Evolutionary conservation across 2,888 invertebrate species (phyloP).

Genomic region (Eucera pruinosa): DNA sequence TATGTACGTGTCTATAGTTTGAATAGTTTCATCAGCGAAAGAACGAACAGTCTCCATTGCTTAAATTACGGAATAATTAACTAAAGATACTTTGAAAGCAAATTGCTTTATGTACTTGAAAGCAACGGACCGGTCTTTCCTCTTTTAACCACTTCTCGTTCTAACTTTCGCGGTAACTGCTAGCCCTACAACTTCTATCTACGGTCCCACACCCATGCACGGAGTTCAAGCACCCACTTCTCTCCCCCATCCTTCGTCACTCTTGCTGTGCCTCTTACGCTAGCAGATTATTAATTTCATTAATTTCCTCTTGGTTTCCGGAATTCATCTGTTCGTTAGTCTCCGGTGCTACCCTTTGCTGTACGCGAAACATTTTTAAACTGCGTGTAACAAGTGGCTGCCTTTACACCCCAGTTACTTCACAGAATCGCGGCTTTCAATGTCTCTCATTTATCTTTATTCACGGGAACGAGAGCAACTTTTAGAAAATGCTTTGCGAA

Average conservation of each 20-base stretch:
- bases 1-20: neutral
- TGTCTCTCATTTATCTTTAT: slow-evolving; percentile 14
- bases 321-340: slow-evolving; percentile 60
- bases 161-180: slow-evolving; percentile 51
- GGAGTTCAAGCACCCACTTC: slow-evolving; percentile 50
- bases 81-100: slow-evolving; percentile 57
- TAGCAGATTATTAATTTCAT: slow-evolving; percentile 74
- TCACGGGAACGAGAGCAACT: neutral
- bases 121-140: slow-evolving; percentile 46
- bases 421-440: slow-evolving; percentile 6
- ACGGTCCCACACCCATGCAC: slow-evolving; percentile 30
- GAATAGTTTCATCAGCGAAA: slow-evolving; percentile 24
- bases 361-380: slow-evolving; percentile 44
- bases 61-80: slow-evolving; percentile 76
- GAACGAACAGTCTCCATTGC: slow-evolving; percentile 56
- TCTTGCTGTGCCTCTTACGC: slow-evolving; percentile 22
- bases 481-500: neutral
- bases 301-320: slow-evolving; percentile 66
- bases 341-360: slow-evolving; percentile 24
- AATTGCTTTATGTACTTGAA: slow-evolving; percentile 59
- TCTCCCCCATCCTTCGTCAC: neutral
- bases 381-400: slow-evolving; percentile 39
- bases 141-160: slow-evolving; percentile 46
- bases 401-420: slow-evolving; percentile 6
- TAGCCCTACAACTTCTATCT: slow-evolving; percentile 45